Conservation (phyloP, 2,888 invertebrate species). For the Tribolium freemani region DNA sequence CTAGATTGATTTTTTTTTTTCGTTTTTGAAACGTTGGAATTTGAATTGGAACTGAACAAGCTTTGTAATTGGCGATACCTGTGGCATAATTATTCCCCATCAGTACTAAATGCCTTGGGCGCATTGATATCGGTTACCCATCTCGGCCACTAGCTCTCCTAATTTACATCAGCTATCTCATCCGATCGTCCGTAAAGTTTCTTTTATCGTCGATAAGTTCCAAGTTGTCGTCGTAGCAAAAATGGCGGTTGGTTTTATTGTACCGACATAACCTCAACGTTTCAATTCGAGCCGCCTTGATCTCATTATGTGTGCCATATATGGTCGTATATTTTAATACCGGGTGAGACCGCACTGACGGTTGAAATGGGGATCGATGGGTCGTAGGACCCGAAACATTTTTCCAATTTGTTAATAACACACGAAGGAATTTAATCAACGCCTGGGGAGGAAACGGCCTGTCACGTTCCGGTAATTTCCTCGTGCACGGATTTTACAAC, state of each 20-base stretch:
- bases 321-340: slow-evolving; percentile 52
- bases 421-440: slow-evolving; percentile 32
- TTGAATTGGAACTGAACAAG: too few relatives aligned
- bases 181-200: slow-evolving; percentile 6
- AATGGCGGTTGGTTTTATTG: slow-evolving; percentile 52
- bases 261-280: slow-evolving; percentile 50
- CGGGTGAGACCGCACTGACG: slow-evolving; percentile 26
- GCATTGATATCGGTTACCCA: background rate
- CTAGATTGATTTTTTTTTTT: background rate
- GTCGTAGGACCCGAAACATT: slow-evolving; percentile 14
- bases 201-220: slow-evolving; percentile 25
- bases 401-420: slow-evolving; percentile 25
- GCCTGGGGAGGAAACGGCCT: background rate
- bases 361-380: slow-evolving; percentile 41
- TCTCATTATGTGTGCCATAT: slow-evolving; percentile 51
- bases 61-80: background rate
- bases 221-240: slow-evolving; percentile 33
- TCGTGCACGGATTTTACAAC: slow-evolving; percentile 24
- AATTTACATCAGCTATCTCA: background rate
- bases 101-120: background rate
- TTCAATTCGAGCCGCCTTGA: slow-evolving; percentile 53
- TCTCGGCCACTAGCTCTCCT: background rate
- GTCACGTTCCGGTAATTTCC: slow-evolving; percentile 27
- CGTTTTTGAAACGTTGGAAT: too few relatives aligned
- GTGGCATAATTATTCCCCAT: background rate